A percentile compares a stretch with the other conserved stretches of the same genome.
Conservation (phyloP, 1,140 invertebrate genomes). For the Drosophila pruinosa region DNA sequence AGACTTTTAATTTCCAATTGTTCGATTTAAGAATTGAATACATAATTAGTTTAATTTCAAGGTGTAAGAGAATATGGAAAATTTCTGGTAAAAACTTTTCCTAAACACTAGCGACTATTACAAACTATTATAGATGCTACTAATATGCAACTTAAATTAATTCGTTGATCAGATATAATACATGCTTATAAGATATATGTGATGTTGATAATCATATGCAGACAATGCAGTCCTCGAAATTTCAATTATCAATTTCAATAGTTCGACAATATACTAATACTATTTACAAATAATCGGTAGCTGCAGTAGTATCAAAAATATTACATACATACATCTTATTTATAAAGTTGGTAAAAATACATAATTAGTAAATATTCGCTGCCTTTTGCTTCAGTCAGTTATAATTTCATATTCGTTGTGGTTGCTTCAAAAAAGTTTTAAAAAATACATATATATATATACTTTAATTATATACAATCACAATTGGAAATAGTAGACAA, state of each 20-base stretch:
- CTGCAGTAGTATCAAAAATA: slow-evolving; percentile 40
- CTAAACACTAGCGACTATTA: slow-evolving; percentile 3
- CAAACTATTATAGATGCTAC: neutral
- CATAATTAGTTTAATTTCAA: slow-evolving; percentile 16
- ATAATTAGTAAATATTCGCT: slow-evolving; percentile 57
- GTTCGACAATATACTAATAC: slow-evolving; percentile 14
- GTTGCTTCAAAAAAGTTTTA: slow-evolving; percentile 4
- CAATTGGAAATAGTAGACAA: slow-evolving; percentile 27
- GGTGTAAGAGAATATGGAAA: neutral
- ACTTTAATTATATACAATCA: slow-evolving; percentile 52
- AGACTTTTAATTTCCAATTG: slow-evolving; percentile 41
- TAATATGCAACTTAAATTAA: slow-evolving; percentile 7
- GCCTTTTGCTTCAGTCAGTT: slow-evolving; percentile 68
- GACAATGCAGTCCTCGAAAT: slow-evolving; percentile 10
- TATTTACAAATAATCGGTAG: slow-evolving; percentile 18
- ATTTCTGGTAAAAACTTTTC: slow-evolving; percentile 16
- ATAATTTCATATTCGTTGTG: slow-evolving; percentile 67
- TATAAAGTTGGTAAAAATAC: slow-evolving; percentile 33
- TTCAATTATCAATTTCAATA: slow-evolving; percentile 35
- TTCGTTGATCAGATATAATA: slow-evolving; percentile 12
- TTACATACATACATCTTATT: slow-evolving; percentile 41
- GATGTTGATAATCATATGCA: neutral
- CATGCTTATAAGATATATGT: neutral
- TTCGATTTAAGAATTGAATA: slow-evolving; percentile 26
- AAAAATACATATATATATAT: slow-evolving; percentile 13